A percentile compares a stretch with the other conserved stretches of the same genome.
Conservation (phyloP, 2,888 invertebrate genomes). For the Sabellastarte sp. region DNA sequence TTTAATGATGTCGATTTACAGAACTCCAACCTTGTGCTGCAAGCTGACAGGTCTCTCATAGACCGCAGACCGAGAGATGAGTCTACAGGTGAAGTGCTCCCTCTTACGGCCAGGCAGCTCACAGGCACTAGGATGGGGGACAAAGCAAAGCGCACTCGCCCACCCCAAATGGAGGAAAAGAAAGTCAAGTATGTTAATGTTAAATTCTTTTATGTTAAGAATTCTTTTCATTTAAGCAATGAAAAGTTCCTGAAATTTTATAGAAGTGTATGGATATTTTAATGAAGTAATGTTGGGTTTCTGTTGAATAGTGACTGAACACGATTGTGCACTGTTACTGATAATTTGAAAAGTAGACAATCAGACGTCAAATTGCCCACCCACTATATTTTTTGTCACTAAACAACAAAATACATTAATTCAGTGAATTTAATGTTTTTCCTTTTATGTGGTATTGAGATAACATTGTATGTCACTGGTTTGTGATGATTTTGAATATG, state of each 20-base stretch:
- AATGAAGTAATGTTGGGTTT: too few species aligned
- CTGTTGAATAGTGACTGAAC: too few species aligned
- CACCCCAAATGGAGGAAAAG: slow-evolving; percentile 70
- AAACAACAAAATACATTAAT: too few species aligned
- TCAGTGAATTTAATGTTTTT: too few species aligned
- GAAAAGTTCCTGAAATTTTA: neutral
- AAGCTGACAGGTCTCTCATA: slow-evolving; percentile 97
- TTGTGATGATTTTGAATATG: too few species aligned
- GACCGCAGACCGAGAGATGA: slow-evolving; percentile 97
- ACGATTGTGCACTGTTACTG: too few species aligned
- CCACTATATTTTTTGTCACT: too few species aligned
- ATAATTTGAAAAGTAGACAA: too few species aligned
- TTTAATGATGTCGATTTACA: slow-evolving; percentile 59
- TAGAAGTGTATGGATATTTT: neutral
- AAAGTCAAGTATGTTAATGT: slow-evolving; percentile 28
- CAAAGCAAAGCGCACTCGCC: slow-evolving; percentile 85
- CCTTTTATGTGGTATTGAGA: too few species aligned
- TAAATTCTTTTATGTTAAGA: too few species aligned
- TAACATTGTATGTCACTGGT: too few species aligned
- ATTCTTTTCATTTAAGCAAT: neutral
- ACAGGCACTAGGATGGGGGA: slow-evolving; percentile 95
- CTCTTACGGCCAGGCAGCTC: slow-evolving; percentile 82
- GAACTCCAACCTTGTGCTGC: slow-evolving; percentile 99
- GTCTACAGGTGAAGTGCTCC: slow-evolving; percentile 97
- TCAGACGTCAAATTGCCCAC: too few species aligned